phyloP scores from a whole-genome alignment of 2,797 vertebrate species.

The Enteromius thamalakanensis region DNA sequence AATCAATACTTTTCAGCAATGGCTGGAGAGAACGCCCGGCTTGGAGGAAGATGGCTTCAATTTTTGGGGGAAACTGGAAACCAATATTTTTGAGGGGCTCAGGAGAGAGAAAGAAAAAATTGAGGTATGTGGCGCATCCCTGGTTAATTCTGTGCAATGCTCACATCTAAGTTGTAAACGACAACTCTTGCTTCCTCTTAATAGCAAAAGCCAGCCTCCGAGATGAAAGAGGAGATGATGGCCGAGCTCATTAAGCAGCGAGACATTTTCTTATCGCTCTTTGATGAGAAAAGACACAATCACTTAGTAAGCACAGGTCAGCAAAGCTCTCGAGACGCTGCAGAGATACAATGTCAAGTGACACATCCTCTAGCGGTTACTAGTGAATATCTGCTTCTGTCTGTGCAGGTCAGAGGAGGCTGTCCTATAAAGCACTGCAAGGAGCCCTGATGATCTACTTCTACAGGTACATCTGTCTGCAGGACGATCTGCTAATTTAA shows the following conservation, averaged over 20 bases:
- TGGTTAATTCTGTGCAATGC: constrained; percentile 17
- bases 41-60: constrained; percentile 89
- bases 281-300: constrained; percentile 92
- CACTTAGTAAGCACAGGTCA: constrained; percentile 92
- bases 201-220: constrained; percentile 80
- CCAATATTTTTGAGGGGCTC: constrained; percentile 85
- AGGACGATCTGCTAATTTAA: neutral
- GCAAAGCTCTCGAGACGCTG: constrained; percentile 1
- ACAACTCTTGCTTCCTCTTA: constrained; percentile 13
- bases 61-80: constrained; percentile 91
- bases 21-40: constrained; percentile 96
- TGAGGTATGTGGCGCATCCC: constrained; percentile 78
- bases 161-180: neutral
- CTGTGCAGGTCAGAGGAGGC: constrained; percentile 85
- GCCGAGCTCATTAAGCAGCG: constrained; percentile 86
- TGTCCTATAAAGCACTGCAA: constrained; percentile 93
- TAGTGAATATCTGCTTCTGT: neutral
- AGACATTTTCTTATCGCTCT: constrained; percentile 86
- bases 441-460: constrained; percentile 97
- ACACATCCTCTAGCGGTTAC: neutral
- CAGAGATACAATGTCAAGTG: neutral
- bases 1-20: constrained; percentile 77
- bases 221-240: constrained; percentile 87
- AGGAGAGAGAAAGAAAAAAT: constrained; percentile 81
- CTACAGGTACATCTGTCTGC: constrained; percentile 83